Base-by-base conservation (phyloP, 2,797 vertebrate species). In the Cottoperca gobio region DNA sequence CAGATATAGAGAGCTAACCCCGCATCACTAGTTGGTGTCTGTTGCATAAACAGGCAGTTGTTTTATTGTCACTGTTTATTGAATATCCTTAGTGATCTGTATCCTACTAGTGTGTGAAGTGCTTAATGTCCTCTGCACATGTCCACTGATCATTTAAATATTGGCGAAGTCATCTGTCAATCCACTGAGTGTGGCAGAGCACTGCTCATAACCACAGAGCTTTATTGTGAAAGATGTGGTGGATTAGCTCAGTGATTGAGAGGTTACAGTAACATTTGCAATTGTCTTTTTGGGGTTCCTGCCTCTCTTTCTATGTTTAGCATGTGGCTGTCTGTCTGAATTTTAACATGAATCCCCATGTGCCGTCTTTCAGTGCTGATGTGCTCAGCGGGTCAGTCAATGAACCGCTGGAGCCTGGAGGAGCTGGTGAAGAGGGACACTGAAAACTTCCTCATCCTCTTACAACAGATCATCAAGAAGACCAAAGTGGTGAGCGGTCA, bases 331-430 rank as follows among this genome's bases (percentile, higher is more conserved):
- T n/a, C 13, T 35, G 40, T 40, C 16, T 76, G n/a, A 46, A 55
- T 21, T 7, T 68, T 70, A 60, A 54, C 43, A 43, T 70, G n/a
- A 62, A 23, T 62, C 53, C 61, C 8, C 55, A 3, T 61, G 48
- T 75, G 50, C 8, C 82, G 42, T 81, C 23, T 90, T 84, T 85
- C 77, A 93, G 88, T 92, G 59, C 81, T 91, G 83, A 90, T 85
- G 88, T 84, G 88, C 58, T 19, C 92, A 91, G 96, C 95, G 0
- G 97, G 97, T 43, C 95, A 97, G 88, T 98, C 97, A 53, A 96
- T 99, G 92, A 99, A 98, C 88, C 97, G 97, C 84, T 99, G 98
- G 98, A 98, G 96, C 83, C 93, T 99, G 61, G 97, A 98, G 90
- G 98, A 99, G 88, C 91, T 99, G 79, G 96, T 99, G 79, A 99